Evolutionary conservation across 2,113 vertebrate species (phyloP).

Genomic region (Rhinichthys klamathensis): DNA sequence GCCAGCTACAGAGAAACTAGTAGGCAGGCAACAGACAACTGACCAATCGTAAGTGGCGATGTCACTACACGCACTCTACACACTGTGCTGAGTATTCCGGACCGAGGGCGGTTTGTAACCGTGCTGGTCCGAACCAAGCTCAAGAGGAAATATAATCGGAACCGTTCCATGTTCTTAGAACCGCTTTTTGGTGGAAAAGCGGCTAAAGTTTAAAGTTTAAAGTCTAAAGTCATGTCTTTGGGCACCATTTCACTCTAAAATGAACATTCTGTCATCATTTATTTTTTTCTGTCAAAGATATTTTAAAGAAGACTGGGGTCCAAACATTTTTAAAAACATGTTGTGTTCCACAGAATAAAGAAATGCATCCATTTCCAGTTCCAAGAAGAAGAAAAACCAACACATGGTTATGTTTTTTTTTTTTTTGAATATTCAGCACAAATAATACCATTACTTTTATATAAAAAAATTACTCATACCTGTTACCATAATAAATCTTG

Average conservation of each 20-base stretch:
- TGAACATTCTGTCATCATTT: not conserved
- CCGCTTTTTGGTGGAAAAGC: too few species aligned
- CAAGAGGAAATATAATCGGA: too few species aligned
- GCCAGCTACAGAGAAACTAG: too few species aligned
- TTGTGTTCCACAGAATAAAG: not conserved
- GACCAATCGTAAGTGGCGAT: too few species aligned
- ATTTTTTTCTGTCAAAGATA: not conserved
- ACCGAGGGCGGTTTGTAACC: too few species aligned
- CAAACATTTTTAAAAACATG: not conserved
- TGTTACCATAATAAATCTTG: not conserved
- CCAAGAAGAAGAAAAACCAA: too few species aligned
- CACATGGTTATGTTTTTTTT: not conserved
- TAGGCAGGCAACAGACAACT: too few species aligned
- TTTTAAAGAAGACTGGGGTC: not conserved
- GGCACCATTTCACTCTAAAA: not conserved
- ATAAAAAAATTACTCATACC: not conserved
- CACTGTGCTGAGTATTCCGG: too few species aligned
- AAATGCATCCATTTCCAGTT: not conserved
- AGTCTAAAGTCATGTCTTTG: not conserved
- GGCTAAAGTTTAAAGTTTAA: not conserved
- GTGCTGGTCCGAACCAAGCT: too few species aligned
- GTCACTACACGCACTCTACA: too few species aligned
- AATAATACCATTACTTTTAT: not conserved
- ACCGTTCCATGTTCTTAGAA: too few species aligned
- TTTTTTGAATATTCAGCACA: not conserved